Base-by-base conservation (phyloP, 2,797 vertebrate genomes). In the Epinephelus awoara region DNA sequence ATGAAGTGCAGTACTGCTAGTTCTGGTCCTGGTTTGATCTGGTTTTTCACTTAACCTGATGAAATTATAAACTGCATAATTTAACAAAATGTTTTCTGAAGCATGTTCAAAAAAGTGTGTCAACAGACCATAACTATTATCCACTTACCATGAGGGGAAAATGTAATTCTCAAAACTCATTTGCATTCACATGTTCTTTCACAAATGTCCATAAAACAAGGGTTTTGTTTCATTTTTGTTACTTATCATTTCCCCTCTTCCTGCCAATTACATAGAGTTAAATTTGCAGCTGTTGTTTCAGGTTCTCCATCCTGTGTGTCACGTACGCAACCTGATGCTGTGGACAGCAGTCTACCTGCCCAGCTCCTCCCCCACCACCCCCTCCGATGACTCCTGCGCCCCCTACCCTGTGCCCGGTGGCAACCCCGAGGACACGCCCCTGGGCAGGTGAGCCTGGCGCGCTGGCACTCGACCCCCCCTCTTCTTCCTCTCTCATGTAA, bases 291-390 rank as follows among this genome's bases (percentile, higher is more conserved):
- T 82, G 44, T 86, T 68, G 23, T 83, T 84, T 19, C 85, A 99
- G 98, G 98, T 99, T 92, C 97, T 99, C 77, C 97, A 97, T 78
- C 98, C 98, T 0, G 98, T 99, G 88, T 99, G 98, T 94, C 98
- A 99, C 0, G 97, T 99, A 65, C 95, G 98, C 29, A 99, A 99
- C 89, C 82, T 99, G 78, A 97, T 99, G 98, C 95, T 99, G 58
- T 99, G 98, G 98, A 99, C 97, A 2, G 98, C 97, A 0, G 97
- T 99, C 59, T 99, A 99, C 93, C 96, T 99, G 85, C 98, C 98
- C 6, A 97, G 97, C 88, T 98, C 97, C 0, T 99, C 98, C 15
- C 98, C 98, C 11, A 97, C 98, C 7, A 97, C 97, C 0, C 98
- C 98, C 0, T 92, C 96, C 0, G 98, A 99, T 0, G 98, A 99